Conservation (phyloP, 2,113 vertebrate genomes). For the Xyrauchen texanus region DNA sequence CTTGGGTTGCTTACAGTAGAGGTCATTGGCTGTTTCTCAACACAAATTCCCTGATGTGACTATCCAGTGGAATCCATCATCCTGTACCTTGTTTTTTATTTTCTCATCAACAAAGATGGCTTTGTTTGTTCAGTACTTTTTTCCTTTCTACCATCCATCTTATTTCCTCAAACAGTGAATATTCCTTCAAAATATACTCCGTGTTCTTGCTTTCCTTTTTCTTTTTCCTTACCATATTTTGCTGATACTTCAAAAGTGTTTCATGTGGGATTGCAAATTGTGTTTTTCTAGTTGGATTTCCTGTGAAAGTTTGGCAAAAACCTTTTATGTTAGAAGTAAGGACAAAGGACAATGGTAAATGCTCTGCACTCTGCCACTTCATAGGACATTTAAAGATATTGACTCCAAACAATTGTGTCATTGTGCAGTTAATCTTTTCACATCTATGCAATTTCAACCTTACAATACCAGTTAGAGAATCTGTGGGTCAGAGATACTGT, state of each 20-base stretch:
- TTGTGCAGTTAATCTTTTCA: neutral
- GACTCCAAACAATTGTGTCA: neutral
- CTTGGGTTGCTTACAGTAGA: too few relatives aligned
- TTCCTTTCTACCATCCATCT: constrained; percentile 17
- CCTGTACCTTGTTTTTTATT: constrained; percentile 44
- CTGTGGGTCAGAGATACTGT: neutral
- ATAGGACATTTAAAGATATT: neutral
- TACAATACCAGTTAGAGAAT: neutral
- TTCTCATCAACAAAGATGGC: constrained; percentile 51
- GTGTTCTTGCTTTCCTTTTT: constrained; percentile 45
- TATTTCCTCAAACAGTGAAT: constrained; percentile 22
- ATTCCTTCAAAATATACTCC: constrained; percentile 45
- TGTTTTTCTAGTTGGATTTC: neutral
- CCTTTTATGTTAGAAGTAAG: neutral
- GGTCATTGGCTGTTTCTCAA: too few relatives aligned
- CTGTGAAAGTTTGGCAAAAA: constrained; percentile 7
- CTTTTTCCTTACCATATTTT: constrained; percentile 1
- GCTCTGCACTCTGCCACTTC: neutral
- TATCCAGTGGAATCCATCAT: neutral
- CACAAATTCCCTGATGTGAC: too few relatives aligned
- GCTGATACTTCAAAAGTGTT: constrained; percentile 54
- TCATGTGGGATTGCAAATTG: constrained; percentile 29
- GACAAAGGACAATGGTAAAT: neutral
- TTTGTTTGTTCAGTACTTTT: constrained; percentile 36
- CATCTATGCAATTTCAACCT: neutral